A percentile compares a stretch with the other conserved stretches of the same genome.
Evolutionary conservation across 1,140 invertebrate species (phyloP).

Genomic region (Archivesica marissinica): DNA sequence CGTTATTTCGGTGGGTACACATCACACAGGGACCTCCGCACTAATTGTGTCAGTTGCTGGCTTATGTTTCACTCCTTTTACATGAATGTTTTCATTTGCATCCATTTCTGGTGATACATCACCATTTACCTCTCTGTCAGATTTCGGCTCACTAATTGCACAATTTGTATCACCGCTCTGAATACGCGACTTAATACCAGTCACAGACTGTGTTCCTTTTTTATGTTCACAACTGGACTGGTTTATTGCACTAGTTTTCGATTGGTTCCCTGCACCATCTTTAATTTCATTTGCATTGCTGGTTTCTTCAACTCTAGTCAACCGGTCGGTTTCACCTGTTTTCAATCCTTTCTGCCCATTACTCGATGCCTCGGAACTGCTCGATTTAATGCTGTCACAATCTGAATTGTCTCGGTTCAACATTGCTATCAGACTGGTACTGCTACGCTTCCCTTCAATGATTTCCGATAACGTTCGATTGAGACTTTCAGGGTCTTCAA

Average conservation of each 20-base stretch:
- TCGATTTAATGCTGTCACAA: conserved; percentile 55
- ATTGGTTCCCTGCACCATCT: neutral
- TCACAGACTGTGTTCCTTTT: conserved; percentile 14
- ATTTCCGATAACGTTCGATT: conserved; percentile 80
- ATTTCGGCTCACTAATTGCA: conserved; percentile 36
- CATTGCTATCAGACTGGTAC: conserved; percentile 50
- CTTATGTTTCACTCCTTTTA: conserved; percentile 18
- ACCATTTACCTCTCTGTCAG: conserved; percentile 33
- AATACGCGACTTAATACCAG: conserved; percentile 7
- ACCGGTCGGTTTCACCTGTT: neutral
- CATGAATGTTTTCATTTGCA: conserved; percentile 44
- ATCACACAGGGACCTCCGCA: neutral
- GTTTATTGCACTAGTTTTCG: conserved; percentile 51
- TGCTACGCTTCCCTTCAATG: conserved; percentile 74
- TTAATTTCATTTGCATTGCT: neutral
- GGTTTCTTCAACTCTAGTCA: conserved; percentile 6
- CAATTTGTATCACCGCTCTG: conserved; percentile 1
- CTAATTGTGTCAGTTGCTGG: neutral
- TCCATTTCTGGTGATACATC: conserved; percentile 13
- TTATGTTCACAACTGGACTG: conserved; percentile 37
- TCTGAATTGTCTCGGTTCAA: conserved; percentile 54
- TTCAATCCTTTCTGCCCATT: conserved; percentile 20
- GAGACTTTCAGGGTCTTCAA: conserved; percentile 78
- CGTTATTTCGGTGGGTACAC: conserved; percentile 5
- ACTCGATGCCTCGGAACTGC: conserved; percentile 42